Base-by-base conservation (phyloP, 2,113 vertebrate species). In the Lepisosteus oculatus region DNA sequence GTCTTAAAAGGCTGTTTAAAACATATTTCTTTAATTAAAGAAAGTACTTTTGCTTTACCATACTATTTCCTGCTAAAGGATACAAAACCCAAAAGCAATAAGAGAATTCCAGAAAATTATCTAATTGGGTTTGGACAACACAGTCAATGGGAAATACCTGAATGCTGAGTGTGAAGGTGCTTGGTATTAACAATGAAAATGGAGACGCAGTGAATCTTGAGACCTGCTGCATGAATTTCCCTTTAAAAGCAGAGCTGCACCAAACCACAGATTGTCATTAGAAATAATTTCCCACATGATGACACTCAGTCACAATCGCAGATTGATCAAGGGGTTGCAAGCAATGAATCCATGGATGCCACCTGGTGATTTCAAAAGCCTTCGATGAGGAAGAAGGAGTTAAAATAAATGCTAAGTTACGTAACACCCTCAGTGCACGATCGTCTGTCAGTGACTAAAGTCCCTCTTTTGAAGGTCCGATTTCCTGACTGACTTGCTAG, bases 301-400 rank as follows among this genome's bases (percentile, higher is more conserved):
- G 8, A 41, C 3, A 63, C 8, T 15, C 11, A 6, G 11, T 61
- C 62, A 51, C 11, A 47, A 47, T 47, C 29, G 13, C 13, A n/a
- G 12, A 47, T 8, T 9, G 69, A 62, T 13, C 15, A 51, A 45
- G 69, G 68, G 68, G 57, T n/a, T 51, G 43, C 4, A 45, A 61
- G 15, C 45, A 56, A n/a, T 43, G 57, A 47, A 51, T 15, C 51
- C 29, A 44, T 12, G 43, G n/a, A 6, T 29, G n/a, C 59, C 57
- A 51, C 59, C 59, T 70, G 69, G 69, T 11, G 3, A 51, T 70
- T 70, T 62, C 69, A 70, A 70, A 61, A 13, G n/a, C 43, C 43
- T 8, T 51, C 41, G 2, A 41, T 6, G 12, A 14, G 64, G 41
- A 12, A 43, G 67, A 43, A 42, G 42, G 67, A 59, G 55, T 57